A percentile compares a stretch with the other conserved stretches of the same genome.
These are phyloP conservation scores for Lontra canadensis DNA, from an alignment of 2,113 vertebrate genomes.

Conservation along the genomic window DNA sequence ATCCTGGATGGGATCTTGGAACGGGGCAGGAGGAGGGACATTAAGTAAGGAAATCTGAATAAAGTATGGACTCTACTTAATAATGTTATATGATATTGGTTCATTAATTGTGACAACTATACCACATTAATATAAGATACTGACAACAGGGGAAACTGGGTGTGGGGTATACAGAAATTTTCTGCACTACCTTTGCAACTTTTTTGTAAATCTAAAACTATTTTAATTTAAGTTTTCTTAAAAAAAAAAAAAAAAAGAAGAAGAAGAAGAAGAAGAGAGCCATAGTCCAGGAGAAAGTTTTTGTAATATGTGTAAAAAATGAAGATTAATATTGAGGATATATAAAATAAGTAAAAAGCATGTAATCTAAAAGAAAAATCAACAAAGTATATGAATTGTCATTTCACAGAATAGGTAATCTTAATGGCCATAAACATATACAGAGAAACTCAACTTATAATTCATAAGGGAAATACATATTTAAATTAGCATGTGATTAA, in stretches of 20 bases:
- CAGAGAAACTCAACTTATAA: background rate
- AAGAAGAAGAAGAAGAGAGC: background rate
- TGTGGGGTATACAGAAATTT: background rate
- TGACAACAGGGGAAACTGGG: background rate
- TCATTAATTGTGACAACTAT: background rate
- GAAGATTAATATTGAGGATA: background rate
- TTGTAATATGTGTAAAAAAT: background rate
- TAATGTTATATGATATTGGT: background rate
- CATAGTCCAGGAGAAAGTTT: background rate
- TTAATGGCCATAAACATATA: background rate
- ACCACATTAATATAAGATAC: background rate
- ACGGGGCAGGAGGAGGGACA: background rate
- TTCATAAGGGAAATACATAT: background rate
- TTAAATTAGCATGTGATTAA: background rate
- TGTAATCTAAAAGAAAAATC: background rate
- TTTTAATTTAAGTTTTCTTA: background rate
- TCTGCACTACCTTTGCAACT: background rate
- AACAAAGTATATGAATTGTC: background rate
- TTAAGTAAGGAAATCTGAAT: background rate
- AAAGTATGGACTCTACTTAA: background rate
- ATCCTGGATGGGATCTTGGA: background rate
- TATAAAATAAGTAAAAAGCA: background rate
- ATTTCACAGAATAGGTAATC: background rate
- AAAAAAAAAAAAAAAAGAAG: background rate
- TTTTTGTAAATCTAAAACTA: background rate